Evolutionary conservation across 2,888 invertebrate species (phyloP).

Genomic region (Orchesellides sinensis): DNA sequence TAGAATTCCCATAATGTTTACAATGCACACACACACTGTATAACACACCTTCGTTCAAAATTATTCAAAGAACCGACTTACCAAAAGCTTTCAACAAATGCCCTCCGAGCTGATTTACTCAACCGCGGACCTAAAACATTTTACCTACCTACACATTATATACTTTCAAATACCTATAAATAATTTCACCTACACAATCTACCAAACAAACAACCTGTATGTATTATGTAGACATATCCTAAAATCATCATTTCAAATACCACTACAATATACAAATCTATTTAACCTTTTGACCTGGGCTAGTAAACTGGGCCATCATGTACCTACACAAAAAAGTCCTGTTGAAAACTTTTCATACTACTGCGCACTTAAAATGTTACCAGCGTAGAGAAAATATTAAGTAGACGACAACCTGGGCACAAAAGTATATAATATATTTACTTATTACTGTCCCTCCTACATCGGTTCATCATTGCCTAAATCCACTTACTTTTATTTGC

Average conservation of each 20-base stretch:
- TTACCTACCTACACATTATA: not conserved
- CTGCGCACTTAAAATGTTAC: no score
- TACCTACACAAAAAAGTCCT: no score
- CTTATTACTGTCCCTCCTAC: no score
- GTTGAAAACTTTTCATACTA: no score
- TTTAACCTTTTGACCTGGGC: no score
- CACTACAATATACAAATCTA: no score
- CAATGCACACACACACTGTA: not conserved
- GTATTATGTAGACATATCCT: not conserved
- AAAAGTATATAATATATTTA: not conserved
- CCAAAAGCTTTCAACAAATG: conserved; percentile 51
- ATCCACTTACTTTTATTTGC: no score
- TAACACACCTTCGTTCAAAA: conserved; percentile 12
- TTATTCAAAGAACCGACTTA: conserved; percentile 33
- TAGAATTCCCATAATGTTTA: no score
- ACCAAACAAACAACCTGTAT: not conserved
- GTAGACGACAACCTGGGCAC: not conserved
- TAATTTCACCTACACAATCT: not conserved
- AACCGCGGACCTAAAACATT: conserved; percentile 38
- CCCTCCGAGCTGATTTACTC: conserved; percentile 51
- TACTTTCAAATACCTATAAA: no score
- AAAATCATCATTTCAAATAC: not conserved
- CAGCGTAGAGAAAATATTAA: not conserved
- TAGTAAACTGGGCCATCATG: no score
- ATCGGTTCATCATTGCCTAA: no score